phyloP scores from a whole-genome alignment of 2,113 vertebrate genomes.

The Taxidea taxus region DNA sequence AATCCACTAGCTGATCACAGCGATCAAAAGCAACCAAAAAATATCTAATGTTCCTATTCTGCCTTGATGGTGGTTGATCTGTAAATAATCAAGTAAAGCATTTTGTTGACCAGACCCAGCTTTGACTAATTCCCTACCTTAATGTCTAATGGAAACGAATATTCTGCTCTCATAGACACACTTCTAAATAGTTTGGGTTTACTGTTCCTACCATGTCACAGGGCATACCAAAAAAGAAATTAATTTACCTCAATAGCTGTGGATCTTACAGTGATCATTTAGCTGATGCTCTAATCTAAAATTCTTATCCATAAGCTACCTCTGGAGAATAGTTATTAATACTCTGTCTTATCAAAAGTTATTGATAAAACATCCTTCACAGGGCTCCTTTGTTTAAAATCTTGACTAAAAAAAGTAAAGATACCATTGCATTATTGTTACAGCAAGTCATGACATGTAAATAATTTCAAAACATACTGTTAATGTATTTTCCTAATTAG shows the following conservation, averaged over 20 bases:
- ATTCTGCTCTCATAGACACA: not conserved
- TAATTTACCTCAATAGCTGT: not conserved
- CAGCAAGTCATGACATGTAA: not conserved
- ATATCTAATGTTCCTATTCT: not conserved
- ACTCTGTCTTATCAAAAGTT: not conserved
- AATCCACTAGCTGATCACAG: not conserved
- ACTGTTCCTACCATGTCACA: not conserved
- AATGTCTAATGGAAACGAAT: not conserved
- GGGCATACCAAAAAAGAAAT: not conserved
- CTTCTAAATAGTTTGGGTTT: not conserved
- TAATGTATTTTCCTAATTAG: not conserved
- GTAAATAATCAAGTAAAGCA: not conserved
- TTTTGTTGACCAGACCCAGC: not conserved
- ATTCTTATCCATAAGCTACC: not conserved
- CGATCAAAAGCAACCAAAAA: not conserved
- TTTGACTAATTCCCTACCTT: not conserved
- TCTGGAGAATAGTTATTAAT: not conserved
- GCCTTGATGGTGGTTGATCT: not conserved
- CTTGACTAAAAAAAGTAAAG: not conserved
- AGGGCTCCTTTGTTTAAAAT: not conserved
- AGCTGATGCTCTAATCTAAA: not conserved
- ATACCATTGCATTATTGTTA: not conserved
- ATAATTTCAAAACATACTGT: not conserved
- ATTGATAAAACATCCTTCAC: not conserved
- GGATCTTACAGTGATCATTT: not conserved